These are phyloP conservation scores for Liopterus haemorrhoidalis DNA, from an alignment of 2,888 invertebrate species.

Conservation along the genomic window DNA sequence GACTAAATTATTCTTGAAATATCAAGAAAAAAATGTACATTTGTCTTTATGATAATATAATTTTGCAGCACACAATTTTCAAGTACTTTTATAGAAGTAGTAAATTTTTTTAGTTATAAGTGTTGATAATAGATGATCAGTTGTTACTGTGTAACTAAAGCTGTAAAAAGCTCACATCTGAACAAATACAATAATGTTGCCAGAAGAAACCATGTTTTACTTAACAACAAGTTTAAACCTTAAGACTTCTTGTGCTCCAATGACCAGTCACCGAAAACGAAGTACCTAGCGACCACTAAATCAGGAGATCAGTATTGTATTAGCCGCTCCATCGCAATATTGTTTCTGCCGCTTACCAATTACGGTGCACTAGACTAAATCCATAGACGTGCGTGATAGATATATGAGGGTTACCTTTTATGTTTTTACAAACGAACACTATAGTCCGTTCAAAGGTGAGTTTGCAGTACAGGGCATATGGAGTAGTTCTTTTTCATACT, in stretches of 20 bases:
- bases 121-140: conserved; percentile 54
- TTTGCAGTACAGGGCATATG: too few relatives aligned
- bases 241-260: background rate
- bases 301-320: too few relatives aligned
- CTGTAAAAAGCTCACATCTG: conserved; percentile 58
- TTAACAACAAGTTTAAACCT: background rate
- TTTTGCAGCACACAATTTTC: conserved; percentile 45
- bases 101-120: conserved; percentile 65
- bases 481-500: too few relatives aligned
- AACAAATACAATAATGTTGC: conserved; percentile 65
- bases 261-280: too few relatives aligned
- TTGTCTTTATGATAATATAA: conserved; percentile 34
- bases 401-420: too few relatives aligned
- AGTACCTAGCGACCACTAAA: too few relatives aligned
- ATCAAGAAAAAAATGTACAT: background rate
- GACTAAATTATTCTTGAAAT: background rate
- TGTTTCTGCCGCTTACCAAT: too few relatives aligned
- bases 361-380: too few relatives aligned
- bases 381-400: too few relatives aligned
- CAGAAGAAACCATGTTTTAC: conserved; percentile 48
- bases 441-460: too few relatives aligned
- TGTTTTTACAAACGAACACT: too few relatives aligned
- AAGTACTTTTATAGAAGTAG: conserved; percentile 48
- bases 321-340: too few relatives aligned
- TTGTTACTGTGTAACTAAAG: conserved; percentile 69